Conservation (phyloP, 2,888 invertebrate species). For the Orgyia antiqua region DNA sequence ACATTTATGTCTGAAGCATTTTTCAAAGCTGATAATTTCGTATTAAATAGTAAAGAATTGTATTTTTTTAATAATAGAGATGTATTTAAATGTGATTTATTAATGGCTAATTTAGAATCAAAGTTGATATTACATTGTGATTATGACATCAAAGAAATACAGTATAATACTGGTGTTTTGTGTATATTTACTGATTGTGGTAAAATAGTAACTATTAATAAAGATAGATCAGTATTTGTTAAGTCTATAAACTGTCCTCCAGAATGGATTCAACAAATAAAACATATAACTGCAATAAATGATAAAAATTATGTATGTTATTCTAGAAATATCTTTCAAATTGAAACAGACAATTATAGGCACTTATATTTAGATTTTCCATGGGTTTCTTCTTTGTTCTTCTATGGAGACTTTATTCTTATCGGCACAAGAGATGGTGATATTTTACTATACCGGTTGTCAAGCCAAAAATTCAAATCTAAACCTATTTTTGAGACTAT, state of each 20-base stretch:
- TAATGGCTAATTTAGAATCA: slow-evolving; percentile 31
- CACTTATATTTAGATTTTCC: slow-evolving; percentile 62
- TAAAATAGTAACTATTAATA: slow-evolving; percentile 41
- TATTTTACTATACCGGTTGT: slow-evolving; percentile 52
- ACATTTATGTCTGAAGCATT: slow-evolving; percentile 39
- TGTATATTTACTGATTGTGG: slow-evolving; percentile 56
- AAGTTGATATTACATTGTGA: slow-evolving; percentile 41
- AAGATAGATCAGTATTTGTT: slow-evolving; percentile 24
- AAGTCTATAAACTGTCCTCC: slow-evolving; percentile 42
- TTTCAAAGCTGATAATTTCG: slow-evolving; percentile 52
- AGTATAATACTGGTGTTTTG: slow-evolving; percentile 34
- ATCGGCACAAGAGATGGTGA: slow-evolving; percentile 50
- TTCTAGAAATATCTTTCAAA: slow-evolving; percentile 55
- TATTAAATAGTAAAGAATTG: slow-evolving; percentile 36
- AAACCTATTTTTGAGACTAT: slow-evolving; percentile 50
- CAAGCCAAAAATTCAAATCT: slow-evolving; percentile 36
- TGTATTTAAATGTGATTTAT: slow-evolving; percentile 45
- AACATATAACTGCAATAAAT: slow-evolving; percentile 46
- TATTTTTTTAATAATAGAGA: slow-evolving; percentile 49
- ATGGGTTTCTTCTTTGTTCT: slow-evolving; percentile 55
- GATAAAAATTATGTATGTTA: slow-evolving; percentile 57
- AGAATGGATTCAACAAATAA: slow-evolving; percentile 57
- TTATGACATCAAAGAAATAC: slow-evolving; percentile 53
- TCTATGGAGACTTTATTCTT: slow-evolving; percentile 55
- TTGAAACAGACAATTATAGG: slow-evolving; percentile 49